Conservation (phyloP, 2,113 vertebrate genomes). For the Vulpes ferrilata region DNA sequence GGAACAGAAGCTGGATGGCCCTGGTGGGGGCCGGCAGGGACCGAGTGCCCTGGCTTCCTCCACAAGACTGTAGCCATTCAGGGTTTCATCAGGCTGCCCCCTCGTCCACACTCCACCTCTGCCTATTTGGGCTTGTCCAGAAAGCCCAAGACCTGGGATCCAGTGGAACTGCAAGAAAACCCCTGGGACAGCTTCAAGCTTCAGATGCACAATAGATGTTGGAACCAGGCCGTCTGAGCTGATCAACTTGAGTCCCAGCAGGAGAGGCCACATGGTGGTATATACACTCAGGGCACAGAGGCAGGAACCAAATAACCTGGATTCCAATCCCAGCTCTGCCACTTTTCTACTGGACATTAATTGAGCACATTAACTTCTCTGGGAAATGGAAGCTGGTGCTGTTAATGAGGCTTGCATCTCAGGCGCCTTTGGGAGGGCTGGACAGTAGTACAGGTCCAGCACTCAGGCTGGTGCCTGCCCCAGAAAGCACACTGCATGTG, state of each 20-base stretch:
- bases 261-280: no score
- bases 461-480: neutral
- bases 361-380: neutral
- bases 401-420: rapidly evolving
- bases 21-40: rapidly evolving
- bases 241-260: neutral
- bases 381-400: neutral
- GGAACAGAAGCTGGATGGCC: neutral
- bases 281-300: neutral
- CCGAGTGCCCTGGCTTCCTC: neutral
- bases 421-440: rapidly evolving
- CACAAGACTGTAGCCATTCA: neutral
- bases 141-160: neutral
- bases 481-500: rapidly evolving
- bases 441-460: rapidly evolving
- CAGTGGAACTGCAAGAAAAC: neutral
- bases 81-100: rapidly evolving
- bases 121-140: neutral
- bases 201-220: rapidly evolving
- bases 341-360: neutral
- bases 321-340: neutral
- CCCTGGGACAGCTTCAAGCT: neutral
- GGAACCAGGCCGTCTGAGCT: neutral
- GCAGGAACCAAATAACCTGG: rapidly evolving
- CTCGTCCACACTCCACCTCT: rapidly evolving